Percentiles rank a stretch among this genome's conserved stretches.
Conservation (phyloP, 2,888 invertebrate species). For the Pharmacophagus antenor region DNA sequence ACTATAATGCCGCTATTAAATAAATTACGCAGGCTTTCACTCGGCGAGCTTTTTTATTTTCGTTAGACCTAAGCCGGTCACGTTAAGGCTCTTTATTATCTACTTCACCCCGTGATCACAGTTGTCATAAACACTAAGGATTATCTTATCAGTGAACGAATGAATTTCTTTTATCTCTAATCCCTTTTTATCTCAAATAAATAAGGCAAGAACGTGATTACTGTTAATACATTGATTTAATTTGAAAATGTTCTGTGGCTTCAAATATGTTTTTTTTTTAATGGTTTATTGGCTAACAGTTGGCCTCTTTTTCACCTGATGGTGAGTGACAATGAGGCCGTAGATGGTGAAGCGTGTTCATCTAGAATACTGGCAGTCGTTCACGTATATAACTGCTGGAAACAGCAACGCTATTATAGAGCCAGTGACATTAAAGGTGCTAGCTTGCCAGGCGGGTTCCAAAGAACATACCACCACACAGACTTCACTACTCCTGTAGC, state of each 20-base stretch:
- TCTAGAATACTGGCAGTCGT: too few relatives aligned
- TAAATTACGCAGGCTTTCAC: slow-evolving; percentile 18
- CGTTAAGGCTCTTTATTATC: slow-evolving; percentile 13
- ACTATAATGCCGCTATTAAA: slow-evolving; percentile 15
- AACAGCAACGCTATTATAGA: neutral
- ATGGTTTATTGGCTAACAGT: too few relatives aligned
- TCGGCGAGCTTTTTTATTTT: slow-evolving; percentile 10
- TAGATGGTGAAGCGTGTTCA: too few relatives aligned
- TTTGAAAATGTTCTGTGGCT: neutral
- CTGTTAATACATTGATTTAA: neutral
- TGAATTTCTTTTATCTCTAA: slow-evolving; percentile 8
- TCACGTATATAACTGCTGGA: neutral
- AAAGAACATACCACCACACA: neutral
- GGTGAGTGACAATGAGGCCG: too few relatives aligned
- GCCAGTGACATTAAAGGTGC: neutral
- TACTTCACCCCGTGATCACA: slow-evolving; percentile 5
- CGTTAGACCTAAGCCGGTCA: slow-evolving; percentile 2
- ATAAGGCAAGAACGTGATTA: neutral
- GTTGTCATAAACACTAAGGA: slow-evolving; percentile 14
- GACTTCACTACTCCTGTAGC: too few relatives aligned
- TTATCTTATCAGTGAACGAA: slow-evolving; percentile 16
- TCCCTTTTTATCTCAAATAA: slow-evolving; percentile 3
- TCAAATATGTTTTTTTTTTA: too few relatives aligned
- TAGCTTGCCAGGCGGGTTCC: neutral
- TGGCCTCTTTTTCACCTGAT: too few relatives aligned